Evolutionary conservation across 2,113 vertebrate species (phyloP), one percentile per base, ranked within the genome.

Genomic region (Bostrychus sinensis): DNA sequence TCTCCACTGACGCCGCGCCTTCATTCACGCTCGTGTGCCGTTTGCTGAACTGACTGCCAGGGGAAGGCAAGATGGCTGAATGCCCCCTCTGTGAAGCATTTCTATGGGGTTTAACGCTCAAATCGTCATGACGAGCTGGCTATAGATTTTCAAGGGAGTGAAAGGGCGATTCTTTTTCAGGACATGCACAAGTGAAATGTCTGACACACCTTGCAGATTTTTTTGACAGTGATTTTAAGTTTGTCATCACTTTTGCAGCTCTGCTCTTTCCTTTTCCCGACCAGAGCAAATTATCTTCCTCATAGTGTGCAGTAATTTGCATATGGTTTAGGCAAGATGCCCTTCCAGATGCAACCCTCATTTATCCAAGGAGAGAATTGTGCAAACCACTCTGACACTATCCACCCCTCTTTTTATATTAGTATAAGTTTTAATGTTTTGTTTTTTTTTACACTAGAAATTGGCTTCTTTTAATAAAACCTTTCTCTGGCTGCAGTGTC

Each of bases 21-120:
- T 76, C 80, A 67, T 70, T 80, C 60, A 62, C 43, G 66, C 65
- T 69, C 66, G 70, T 80, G 80, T 58, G 74, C 55, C 66, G 50
- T 56, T 66, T 59, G 67, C 71, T 68, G 57, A 48, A 61, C 48
- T 41, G 56, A 73, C 79, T 73, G 78, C 66, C 42, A 59, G 70
- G 25, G 51, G 70, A 39, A 63, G 58, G 62, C 30, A 72, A 39
- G 78, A 84, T 62, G 76, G 72, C 62, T 84, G 76, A 80, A 78
- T 73, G 66, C 41, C 43, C 41, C 38, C 69, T 62, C 83, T 66
- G 78, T 77, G 75, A 64, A 70, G 80, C 73, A 41, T 83, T 66
- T 72, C 66, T 66, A 39, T n/a, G 28, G 62, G 41, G 66, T 55
- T 77, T 37, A 75, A 66, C 3, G 7, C 69, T 72, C 69, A 64